Conservation (phyloP, 2,888 invertebrate genomes). For the Metellina segmentata region DNA sequence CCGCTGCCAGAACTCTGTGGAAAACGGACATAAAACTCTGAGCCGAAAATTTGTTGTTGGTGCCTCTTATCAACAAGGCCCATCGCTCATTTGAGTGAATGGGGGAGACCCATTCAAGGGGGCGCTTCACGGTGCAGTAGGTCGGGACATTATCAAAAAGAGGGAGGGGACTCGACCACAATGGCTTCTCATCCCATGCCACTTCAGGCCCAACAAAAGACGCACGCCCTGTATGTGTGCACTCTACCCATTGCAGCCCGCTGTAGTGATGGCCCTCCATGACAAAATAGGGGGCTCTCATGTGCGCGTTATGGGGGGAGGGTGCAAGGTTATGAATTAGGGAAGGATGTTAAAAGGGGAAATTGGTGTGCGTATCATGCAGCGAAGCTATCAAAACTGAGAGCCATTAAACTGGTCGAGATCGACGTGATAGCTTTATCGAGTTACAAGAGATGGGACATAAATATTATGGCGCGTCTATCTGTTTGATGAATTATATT, state of each 20-base stretch:
- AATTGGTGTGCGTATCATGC: conserved; percentile 35
- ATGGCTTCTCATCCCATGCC: conserved; percentile 52
- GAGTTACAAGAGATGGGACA: neutral
- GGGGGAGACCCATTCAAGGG: conserved; percentile 4
- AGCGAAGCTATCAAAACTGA: conserved; percentile 10
- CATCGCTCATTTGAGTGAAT: conserved; percentile 46
- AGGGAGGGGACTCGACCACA: conserved; percentile 22
- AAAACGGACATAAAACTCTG: neutral
- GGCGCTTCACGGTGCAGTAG: conserved; percentile 57
- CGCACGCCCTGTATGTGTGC: conserved; percentile 72
- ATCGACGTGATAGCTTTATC: conserved; percentile 52
- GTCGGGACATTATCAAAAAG: conserved; percentile 65
- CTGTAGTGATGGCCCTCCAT: conserved; percentile 27
- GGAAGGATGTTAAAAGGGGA: conserved; percentile 32
- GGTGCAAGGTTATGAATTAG: conserved; percentile 55
- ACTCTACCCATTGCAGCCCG: conserved; percentile 66
- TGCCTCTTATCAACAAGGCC: conserved; percentile 57
- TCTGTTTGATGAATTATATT: too few species aligned
- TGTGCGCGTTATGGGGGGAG: conserved; percentile 1
- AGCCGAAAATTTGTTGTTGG: conserved; percentile 7
- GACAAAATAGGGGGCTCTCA: conserved; percentile 27
- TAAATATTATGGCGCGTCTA: neutral
- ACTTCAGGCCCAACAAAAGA: conserved; percentile 69
- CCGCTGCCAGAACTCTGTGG: too few species aligned
- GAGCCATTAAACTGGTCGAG: conserved; percentile 30